Base-by-base conservation (phyloP, 1,140 invertebrate genomes). In the Aphidius ervi region DNA sequence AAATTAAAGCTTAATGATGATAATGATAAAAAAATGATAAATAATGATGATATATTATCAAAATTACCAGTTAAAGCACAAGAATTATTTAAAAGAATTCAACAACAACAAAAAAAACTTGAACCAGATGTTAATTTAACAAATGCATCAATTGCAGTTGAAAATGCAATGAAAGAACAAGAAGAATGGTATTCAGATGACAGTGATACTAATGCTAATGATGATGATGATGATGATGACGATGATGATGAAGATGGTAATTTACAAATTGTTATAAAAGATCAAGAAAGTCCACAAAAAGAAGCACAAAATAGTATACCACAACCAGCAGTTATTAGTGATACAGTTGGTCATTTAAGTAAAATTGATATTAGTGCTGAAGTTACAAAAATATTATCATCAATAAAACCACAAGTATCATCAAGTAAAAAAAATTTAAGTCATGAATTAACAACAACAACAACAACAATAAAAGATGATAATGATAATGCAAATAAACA, bases 171-270 rank as follows among this genome's bases (percentile, higher is more conserved):
- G 23, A 69, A 68, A 63, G 80, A 82, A 55, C 82, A 87, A 62
- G 87, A 89, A 61, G 86, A 89, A 69, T 90, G 89, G 88, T 91
- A 90, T 70, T 90, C 88, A 0, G 88, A 88, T 66, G 88, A 91
- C 55, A 87, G 75, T 10, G 72, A 76, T 7, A 70, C 75, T 31
- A 85, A 88, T 60, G 86, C 88, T 64, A 86, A 88, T 53, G 70
- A 72, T 41, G 63, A 66, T n/a, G 65, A 67, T 9, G 65, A 66
- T 55, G 64, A 63, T 3, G 23, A 31, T 31, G 70, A 72, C 37
- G 16, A 16, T 46, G 63, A 65, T 58, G 64, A 65, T 39, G 63
- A 66, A 45, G 55, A 16, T 23, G 76, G 73, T 7, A 70, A 76
- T 69, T 64, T 80, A n/a, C 76, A 75, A 5, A 80, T 80, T 46